These are phyloP conservation scores for Sebastes glaucus DNA, from an alignment of 2,797 vertebrate species.

Conservation along the genomic window DNA sequence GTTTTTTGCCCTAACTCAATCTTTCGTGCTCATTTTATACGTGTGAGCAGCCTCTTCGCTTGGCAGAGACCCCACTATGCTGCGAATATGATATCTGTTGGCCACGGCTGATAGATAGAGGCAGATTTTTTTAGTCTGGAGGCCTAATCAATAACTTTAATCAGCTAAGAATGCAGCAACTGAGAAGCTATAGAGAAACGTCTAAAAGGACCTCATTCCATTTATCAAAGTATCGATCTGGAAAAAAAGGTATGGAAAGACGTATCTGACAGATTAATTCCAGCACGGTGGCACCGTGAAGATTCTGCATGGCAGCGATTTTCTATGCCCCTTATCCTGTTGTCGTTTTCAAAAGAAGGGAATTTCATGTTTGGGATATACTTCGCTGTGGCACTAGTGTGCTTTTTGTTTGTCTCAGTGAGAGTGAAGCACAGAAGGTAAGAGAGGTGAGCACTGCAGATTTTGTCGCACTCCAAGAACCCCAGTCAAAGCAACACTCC, in stretches of 20 bases:
- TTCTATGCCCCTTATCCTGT: not conserved
- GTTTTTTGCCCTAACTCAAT: conserved; percentile 6
- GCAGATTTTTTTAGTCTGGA: conserved; percentile 29
- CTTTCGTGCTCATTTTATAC: conserved; percentile 15
- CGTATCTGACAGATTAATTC: conserved; percentile 38
- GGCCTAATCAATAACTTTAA: conserved; percentile 67
- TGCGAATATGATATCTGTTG: conserved; percentile 43
- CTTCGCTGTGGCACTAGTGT: not conserved
- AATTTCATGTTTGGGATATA: not conserved
- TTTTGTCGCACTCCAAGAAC: conserved; percentile 55
- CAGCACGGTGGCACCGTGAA: not conserved
- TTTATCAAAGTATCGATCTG: conserved; percentile 60
- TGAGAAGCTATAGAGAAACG: conserved; percentile 37
- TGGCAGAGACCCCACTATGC: conserved; percentile 24
- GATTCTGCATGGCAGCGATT: not conserved
- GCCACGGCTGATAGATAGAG: conserved; percentile 21
- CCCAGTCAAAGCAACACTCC: not conserved
- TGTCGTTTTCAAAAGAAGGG: not conserved
- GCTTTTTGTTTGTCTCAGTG: conserved; percentile 29
- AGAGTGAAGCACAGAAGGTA: conserved; percentile 32
- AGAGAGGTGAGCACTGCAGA: conserved; percentile 69
- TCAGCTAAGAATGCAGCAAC: conserved; percentile 69
- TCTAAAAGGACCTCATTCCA: conserved; percentile 34
- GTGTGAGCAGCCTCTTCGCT: not conserved
- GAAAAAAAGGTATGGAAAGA: conserved; percentile 23